Conservation (phyloP, 2,113 vertebrate genomes). For the Dasyprocta punctata region DNA sequence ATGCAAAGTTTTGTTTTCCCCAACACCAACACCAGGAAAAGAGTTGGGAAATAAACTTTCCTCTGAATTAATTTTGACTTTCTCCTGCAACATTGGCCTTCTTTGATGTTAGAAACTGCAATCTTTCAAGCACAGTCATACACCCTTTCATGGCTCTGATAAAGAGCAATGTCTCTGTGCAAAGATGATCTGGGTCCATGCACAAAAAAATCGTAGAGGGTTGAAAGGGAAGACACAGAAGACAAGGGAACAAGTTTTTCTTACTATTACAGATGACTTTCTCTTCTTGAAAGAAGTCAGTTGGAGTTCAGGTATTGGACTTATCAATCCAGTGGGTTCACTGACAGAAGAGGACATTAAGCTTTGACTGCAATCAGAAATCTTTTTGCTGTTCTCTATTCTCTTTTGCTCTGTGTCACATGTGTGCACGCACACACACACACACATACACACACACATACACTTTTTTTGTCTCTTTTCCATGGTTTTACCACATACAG, state of each 20-base stretch:
- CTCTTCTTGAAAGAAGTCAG: neutral
- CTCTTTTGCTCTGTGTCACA: neutral
- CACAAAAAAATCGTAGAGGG: neutral
- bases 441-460: neutral
- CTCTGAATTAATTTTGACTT: neutral
- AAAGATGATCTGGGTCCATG: neutral
- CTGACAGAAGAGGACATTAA: neutral
- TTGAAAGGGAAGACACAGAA: neutral
- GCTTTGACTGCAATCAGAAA: neutral
- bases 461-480: neutral
- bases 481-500: neutral
- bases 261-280: neutral
- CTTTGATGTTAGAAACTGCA: neutral
- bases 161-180: neutral
- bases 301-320: neutral
- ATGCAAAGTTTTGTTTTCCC: neutral
- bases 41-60: neutral
- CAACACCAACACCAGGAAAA: neutral
- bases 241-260: neutral
- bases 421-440: neutral
- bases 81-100: neutral
- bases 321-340: neutral
- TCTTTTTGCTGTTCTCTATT: neutral
- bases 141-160: rapidly evolving
- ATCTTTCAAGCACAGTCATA: neutral